Evolutionary conservation across 2,797 vertebrate genomes (phyloP).

Genomic region (Leptatherina wallacei): DNA sequence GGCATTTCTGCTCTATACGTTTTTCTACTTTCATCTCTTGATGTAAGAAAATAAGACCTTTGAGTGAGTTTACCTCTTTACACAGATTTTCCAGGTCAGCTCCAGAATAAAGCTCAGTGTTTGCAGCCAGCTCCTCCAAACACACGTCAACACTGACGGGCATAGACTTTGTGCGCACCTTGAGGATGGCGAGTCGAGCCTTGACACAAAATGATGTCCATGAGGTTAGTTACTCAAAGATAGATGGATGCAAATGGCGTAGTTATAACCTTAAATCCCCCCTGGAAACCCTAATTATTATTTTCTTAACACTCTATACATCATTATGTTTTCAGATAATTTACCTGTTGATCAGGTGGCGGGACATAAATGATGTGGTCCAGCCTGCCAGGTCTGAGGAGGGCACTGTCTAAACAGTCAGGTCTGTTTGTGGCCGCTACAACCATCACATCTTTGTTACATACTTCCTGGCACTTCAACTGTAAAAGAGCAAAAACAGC

Average conservation of each 20-base stretch:
- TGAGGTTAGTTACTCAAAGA: background rate
- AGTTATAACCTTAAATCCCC: background rate
- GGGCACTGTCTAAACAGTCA: slow-evolving; percentile 90
- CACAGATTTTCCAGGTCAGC: slow-evolving; percentile 94
- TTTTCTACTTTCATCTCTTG: background rate
- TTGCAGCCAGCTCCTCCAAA: slow-evolving; percentile 83
- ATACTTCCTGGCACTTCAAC: slow-evolving; percentile 87
- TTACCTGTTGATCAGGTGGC: slow-evolving; percentile 91
- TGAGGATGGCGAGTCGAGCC: slow-evolving; percentile 89
- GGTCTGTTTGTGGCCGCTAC: slow-evolving; percentile 95
- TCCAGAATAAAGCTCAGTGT: slow-evolving; percentile 89
- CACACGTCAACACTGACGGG: slow-evolving; percentile 85
- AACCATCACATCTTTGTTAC: slow-evolving; percentile 90
- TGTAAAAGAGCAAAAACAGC: slow-evolving; percentile 58
- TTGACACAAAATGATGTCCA: slow-evolving; percentile 51
- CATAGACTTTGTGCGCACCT: slow-evolving; percentile 84
- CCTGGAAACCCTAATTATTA: background rate
- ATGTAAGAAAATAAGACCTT: background rate
- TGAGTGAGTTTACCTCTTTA: slow-evolving; percentile 86
- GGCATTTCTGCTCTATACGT: background rate
- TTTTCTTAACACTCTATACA: background rate
- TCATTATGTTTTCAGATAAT: background rate
- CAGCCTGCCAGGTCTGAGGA: slow-evolving; percentile 93
- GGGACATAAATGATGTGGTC: slow-evolving; percentile 93
- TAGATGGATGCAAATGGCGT: background rate